Evolutionary conservation across 2,797 vertebrate genomes (phyloP).

Genomic region (Hemitrygon akajei): DNA sequence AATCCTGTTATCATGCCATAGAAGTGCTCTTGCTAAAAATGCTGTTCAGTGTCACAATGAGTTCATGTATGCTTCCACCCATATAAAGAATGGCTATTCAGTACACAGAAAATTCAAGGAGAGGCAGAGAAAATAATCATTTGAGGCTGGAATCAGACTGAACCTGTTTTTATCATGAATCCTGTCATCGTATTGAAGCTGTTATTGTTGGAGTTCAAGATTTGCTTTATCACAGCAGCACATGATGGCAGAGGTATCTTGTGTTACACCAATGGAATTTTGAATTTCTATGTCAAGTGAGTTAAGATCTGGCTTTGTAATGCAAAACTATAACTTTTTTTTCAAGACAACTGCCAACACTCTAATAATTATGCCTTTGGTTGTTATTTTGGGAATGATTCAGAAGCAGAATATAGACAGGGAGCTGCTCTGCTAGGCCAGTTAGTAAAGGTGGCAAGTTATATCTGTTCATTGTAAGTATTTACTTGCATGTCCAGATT

Average conservation of each 20-base stretch:
- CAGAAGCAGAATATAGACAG: not conserved
- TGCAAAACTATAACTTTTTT: not conserved
- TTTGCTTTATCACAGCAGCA: not conserved
- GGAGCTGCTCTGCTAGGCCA: not conserved
- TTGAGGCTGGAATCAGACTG: not conserved
- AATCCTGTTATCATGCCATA: no score
- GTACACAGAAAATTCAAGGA: no score
- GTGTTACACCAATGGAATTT: not conserved
- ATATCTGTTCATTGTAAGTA: not conserved
- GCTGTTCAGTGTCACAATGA: not conserved
- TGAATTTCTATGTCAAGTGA: not conserved
- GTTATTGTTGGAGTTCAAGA: not conserved
- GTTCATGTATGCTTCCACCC: no score
- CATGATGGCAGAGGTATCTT: conserved; percentile 18
- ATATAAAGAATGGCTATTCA: no score
- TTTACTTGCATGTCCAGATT: not conserved
- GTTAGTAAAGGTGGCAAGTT: not conserved
- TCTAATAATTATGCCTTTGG: not conserved
- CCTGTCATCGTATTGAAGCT: conserved; percentile 15
- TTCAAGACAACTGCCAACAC: not conserved
- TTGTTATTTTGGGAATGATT: not conserved
- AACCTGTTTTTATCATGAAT: not conserved
- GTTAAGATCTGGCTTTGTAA: not conserved
- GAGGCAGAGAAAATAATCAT: not conserved
- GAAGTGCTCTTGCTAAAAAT: not conserved